Evolutionary conservation across 2,797 vertebrate species (phyloP).

Genomic region (Onychomys arenicola): DNA sequence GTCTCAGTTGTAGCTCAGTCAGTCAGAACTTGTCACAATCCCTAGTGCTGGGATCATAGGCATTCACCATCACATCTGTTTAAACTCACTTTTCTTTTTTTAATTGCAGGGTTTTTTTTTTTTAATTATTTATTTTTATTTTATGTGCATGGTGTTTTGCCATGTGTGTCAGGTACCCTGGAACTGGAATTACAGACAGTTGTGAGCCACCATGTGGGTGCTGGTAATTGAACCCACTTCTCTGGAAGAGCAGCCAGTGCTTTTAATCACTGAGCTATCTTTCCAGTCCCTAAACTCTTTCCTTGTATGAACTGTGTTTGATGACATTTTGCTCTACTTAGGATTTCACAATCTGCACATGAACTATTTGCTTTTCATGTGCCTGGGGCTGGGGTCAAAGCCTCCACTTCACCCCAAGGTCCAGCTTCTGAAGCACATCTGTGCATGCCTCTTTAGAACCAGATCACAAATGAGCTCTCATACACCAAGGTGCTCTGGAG

Average conservation of each 20-base stretch:
- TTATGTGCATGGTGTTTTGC: not conserved
- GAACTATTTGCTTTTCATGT: not conserved
- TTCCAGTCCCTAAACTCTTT: not conserved
- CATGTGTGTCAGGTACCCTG: not conserved
- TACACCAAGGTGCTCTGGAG: not conserved
- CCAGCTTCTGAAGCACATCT: not conserved
- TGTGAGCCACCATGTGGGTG: not conserved
- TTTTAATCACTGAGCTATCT: not conserved
- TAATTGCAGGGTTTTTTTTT: not conserved
- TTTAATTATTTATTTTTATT: not conserved
- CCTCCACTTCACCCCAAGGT: not conserved
- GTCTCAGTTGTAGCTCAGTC: not conserved
- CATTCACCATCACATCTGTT: not conserved
- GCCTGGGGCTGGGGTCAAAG: not conserved
- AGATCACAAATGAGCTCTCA: not conserved
- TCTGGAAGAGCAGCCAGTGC: not conserved
- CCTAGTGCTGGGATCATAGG: not conserved
- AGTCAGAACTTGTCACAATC: not conserved
- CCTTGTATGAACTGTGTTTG: not conserved
- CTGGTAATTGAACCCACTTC: not conserved
- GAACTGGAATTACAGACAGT: not conserved
- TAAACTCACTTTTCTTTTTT: not conserved
- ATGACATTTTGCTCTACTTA: not conserved
- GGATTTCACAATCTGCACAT: not conserved
- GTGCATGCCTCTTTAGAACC: not conserved